Evolutionary conservation across 2,888 invertebrate genomes (phyloP), one percentile per base, ranked within the genome.

Genomic region (Leptinotarsa peninsularis): DNA sequence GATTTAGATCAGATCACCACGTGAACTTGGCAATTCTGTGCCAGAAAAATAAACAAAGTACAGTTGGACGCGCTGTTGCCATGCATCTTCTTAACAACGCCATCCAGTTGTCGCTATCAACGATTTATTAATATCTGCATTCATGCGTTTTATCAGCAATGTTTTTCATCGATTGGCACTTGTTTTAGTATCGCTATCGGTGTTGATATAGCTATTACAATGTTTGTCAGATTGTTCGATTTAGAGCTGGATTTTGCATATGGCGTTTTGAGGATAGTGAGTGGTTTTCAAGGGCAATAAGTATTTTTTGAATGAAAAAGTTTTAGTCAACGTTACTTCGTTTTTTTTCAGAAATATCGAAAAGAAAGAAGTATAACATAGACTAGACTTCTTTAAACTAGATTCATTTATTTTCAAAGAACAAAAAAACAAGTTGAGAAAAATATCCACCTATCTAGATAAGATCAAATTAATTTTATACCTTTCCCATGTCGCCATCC

Each of bases 41-140:
- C 18, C 17, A n/a, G 10, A 54, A 54, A 54, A 54, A 54, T 10
- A 54, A 18, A 18, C 18, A 14, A 54, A 54, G 18, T 54, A 54
- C 54, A 54, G 18, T 18, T 18, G 54, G 18, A 13, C 18, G 18
- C 58, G 23, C 23, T 58, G 58, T 58, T 58, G 23, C 58, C 58
- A 58, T 58, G 58, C 58, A 23, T 58, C 58, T 58, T 18, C 23
- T 21, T 3, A 58, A 58, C 58, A 58, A 58, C 58, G 58, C 15
- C 58, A 58, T 4, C 17, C 23, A 23, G 58, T 14, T 21, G 58
- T 58, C 23, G 21, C 23, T 58, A 58, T 58, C 23, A 23, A 14
- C 14, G 23, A 58, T 58, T 23, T 58, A 58, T 58, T 23, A 23
- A 23, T 58, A 58, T 58, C 58, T 21, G 23, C 58, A 58, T 27